These are phyloP conservation scores for western clawed frog (Xenopus tropicalis) DNA, from an alignment of 2,113 vertebrate genomes.

Conservation along the genomic window UCB_Xtro_10.0 CM004445.2:99702001-99702500, in stretches of 20 bases:
- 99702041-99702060: no score
- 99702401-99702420: background rate
- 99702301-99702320: background rate
- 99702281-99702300: background rate
- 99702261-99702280: background rate
- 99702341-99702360: slow-evolving; percentile 1
- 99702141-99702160: no score
- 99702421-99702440: background rate
- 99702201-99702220: background rate
- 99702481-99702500: background rate
- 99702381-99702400: background rate
- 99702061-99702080: no score
- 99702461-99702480: background rate
- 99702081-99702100: no score
- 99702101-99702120: no score
- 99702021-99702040: no score
- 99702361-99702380: background rate
- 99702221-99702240: background rate
- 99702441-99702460: background rate
- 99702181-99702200: background rate
- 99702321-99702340: background rate
- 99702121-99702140: no score
- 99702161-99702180: background rate
- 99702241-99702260: slow-evolving; percentile 1
- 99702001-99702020: no score